Evolutionary conservation across 2,888 invertebrate genomes (phyloP).

Genomic region (Drosophila mimetica): DNA sequence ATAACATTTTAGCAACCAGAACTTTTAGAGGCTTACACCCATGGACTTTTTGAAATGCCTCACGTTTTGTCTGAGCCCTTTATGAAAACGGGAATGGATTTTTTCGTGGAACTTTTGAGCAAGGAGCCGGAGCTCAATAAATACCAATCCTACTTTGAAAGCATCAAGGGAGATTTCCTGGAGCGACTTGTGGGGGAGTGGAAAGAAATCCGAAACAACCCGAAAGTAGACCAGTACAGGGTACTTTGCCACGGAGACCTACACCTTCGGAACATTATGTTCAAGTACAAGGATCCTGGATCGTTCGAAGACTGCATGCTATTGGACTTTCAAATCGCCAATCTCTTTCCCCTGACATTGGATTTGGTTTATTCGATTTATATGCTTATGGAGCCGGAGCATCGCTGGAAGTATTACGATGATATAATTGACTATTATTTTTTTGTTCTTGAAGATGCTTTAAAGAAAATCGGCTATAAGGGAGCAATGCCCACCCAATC

Average conservation of each 20-base stretch:
- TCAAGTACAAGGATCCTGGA: conserved; percentile 47
- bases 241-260: conserved; percentile 80
- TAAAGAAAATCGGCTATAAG: conserved; percentile 59
- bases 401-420: conserved; percentile 53
- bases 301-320: conserved; percentile 63
- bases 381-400: conserved; percentile 58
- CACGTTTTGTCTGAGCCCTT: conserved; percentile 42
- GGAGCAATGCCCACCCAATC: conserved; percentile 60
- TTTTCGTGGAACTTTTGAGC: conserved; percentile 56
- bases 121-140: conserved; percentile 44
- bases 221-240: conserved; percentile 51
- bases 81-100: conserved; percentile 44
- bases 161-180: conserved; percentile 34
- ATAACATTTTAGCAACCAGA: conserved; percentile 26
- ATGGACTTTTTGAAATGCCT: conserved; percentile 76
- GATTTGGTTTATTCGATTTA: conserved; percentile 71
- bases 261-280: conserved; percentile 78
- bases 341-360: conserved; percentile 57
- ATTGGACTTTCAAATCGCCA: conserved; percentile 74
- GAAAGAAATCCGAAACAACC: conserved; percentile 31
- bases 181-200: conserved; percentile 15
- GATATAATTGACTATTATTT: conserved; percentile 70
- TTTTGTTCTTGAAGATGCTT: conserved; percentile 49
- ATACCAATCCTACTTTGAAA: conserved; percentile 54
- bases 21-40: conserved; percentile 58